A percentile compares a stretch with the other conserved stretches of the same genome.
These are phyloP conservation scores for Saxicola maurus DNA, from an alignment of 2,797 vertebrate species.

Conservation along the genomic window DNA sequence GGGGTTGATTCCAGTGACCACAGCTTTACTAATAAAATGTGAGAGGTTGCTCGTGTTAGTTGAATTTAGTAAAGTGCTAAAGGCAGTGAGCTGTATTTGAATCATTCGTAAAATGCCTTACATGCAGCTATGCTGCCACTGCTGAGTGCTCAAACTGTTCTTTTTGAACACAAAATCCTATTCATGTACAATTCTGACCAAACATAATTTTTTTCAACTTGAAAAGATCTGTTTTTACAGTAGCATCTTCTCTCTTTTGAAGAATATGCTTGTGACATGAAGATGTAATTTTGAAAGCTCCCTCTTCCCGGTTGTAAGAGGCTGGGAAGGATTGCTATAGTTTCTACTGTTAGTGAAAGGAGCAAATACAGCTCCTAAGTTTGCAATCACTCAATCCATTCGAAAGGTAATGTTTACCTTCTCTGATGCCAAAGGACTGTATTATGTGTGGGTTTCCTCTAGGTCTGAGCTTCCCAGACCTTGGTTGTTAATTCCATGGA, in stretches of 20 bases:
- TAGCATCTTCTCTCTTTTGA: background rate
- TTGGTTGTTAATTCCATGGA: background rate
- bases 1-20: background rate
- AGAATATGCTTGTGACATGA: background rate
- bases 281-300: background rate
- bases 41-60: constrained; percentile 25
- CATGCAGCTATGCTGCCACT: background rate
- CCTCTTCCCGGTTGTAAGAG: background rate
- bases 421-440: background rate
- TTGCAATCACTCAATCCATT: background rate
- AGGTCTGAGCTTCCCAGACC: background rate
- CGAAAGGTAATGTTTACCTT: background rate
- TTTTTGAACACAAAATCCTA: background rate
- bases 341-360: background rate
- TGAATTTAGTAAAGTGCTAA: constrained; percentile 8
- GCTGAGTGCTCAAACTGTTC: background rate
- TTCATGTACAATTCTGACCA: constrained; percentile 6
- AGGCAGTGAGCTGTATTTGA: background rate
- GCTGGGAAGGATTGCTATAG: background rate
- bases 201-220: background rate
- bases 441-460: background rate
- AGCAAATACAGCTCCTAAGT: background rate
- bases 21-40: background rate
- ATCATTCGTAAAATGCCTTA: constrained; percentile 51
- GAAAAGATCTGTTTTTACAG: background rate